Conservation (phyloP, 1,140 invertebrate species). For the Eriosoma lanigerum region DNA sequence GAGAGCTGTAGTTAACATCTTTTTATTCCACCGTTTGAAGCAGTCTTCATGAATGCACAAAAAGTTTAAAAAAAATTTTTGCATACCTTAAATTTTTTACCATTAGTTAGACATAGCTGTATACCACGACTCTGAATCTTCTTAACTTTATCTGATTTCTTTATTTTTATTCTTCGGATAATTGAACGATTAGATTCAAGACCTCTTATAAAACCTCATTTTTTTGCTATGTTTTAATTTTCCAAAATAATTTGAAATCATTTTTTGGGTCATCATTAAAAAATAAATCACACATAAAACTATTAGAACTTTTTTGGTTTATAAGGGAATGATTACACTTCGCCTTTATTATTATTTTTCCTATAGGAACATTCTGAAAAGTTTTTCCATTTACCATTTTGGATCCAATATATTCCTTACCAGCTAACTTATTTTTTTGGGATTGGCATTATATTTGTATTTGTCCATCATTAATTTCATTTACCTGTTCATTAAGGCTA, state of each 20-base stretch:
- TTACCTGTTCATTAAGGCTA: neutral
- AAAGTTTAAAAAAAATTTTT: neutral
- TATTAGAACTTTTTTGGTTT: slow-evolving; percentile 4
- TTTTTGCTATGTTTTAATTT: slow-evolving; percentile 10
- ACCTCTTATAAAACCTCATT: slow-evolving; percentile 12
- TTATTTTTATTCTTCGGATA: neutral
- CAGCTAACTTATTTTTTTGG: slow-evolving; percentile 6
- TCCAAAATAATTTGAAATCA: slow-evolving; percentile 21
- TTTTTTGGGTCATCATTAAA: neutral
- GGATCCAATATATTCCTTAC: neutral
- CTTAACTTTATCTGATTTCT: neutral
- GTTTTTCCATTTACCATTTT: neutral
- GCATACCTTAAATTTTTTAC: neutral
- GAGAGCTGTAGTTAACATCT: neutral
- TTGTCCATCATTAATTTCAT: neutral
- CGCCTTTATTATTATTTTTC: neutral
- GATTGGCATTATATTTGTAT: neutral
- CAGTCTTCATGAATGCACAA: neutral
- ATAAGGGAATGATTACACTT: slow-evolving; percentile 4
- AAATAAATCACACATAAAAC: slow-evolving; percentile 5
- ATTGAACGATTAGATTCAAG: neutral
- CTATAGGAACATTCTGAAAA: neutral
- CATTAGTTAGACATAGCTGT: neutral
- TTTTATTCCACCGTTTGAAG: neutral
- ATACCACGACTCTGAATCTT: neutral